phyloP scores from a whole-genome alignment of 1,140 invertebrate species.

The Leguminivora glycinivorella region DNA sequence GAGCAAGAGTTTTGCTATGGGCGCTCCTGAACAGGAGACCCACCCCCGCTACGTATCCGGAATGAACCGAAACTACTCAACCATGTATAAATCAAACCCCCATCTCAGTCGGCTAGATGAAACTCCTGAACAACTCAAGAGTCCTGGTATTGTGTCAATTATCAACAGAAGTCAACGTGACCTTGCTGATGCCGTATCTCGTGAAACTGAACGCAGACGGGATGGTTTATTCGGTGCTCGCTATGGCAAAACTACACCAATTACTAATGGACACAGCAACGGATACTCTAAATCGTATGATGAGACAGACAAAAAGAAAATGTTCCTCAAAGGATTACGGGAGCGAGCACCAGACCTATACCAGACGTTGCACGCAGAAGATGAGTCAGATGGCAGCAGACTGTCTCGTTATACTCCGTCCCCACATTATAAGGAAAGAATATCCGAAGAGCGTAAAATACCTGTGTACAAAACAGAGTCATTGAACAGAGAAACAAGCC shows the following conservation, averaged over 20 bases:
- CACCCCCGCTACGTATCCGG: constrained; percentile 70
- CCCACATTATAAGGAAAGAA: constrained; percentile 68
- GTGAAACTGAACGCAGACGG: constrained; percentile 73
- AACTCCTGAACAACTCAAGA: constrained; percentile 86
- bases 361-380: constrained; percentile 83
- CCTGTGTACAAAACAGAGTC: constrained; percentile 75
- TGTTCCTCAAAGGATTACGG: constrained; percentile 85
- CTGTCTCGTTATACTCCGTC: constrained; percentile 71
- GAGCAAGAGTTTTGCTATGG: constrained; percentile 92
- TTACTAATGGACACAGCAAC: constrained; percentile 72
- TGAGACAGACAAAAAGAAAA: constrained; percentile 82
- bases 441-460: constrained; percentile 68
- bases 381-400: constrained; percentile 76
- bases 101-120: constrained; percentile 85
- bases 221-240: constrained; percentile 77
- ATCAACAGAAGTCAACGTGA: constrained; percentile 90
- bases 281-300: constrained; percentile 71
- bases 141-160: constrained; percentile 90
- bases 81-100: constrained; percentile 87
- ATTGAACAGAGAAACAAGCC: constrained; percentile 71
- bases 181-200: constrained; percentile 78
- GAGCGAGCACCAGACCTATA: constrained; percentile 88
- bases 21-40: constrained; percentile 77
- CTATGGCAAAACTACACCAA: constrained; percentile 78
- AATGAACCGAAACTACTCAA: constrained; percentile 72